Evolutionary conservation across 2,888 invertebrate species (phyloP).

Genomic region (Melieria omissa): DNA sequence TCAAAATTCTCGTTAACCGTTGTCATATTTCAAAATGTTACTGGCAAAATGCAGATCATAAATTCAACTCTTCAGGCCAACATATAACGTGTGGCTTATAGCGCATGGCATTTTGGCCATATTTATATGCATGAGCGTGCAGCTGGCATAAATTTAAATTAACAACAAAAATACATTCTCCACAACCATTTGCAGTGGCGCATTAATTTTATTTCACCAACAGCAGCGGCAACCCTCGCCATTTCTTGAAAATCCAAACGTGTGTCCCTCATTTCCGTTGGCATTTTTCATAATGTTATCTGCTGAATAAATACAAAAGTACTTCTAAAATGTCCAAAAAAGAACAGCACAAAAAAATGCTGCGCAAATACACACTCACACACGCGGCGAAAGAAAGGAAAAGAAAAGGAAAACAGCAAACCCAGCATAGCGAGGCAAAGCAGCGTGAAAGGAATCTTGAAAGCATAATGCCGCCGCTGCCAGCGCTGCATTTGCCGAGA

Average conservation of each 20-base stretch:
- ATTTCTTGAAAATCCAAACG: conserved; percentile 23
- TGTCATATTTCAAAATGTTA: no score
- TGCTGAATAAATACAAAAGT: conserved; percentile 34
- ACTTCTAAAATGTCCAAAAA: conserved; percentile 24
- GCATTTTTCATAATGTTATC: conserved; percentile 46
- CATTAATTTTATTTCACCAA: conserved; percentile 24
- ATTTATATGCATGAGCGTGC: conserved; percentile 25
- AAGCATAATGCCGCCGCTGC: no score
- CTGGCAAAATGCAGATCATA: conserved; percentile 23
- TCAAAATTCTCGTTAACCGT: no score
- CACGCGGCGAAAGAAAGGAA: conserved; percentile 22
- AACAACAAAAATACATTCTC: conserved; percentile 22
- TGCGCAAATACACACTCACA: conserved; percentile 17
- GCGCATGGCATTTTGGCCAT: not conserved
- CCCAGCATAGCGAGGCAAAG: no score
- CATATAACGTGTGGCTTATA: not conserved
- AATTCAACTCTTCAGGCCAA: conserved; percentile 26
- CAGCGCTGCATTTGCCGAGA: no score
- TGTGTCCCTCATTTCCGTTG: conserved; percentile 50
- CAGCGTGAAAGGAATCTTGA: no score
- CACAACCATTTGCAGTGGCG: conserved; percentile 26
- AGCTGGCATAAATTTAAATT: conserved; percentile 31
- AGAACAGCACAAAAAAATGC: conserved; percentile 36
- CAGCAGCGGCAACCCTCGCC: conserved; percentile 1
- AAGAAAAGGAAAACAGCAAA: conserved; percentile 17